Evolutionary conservation across 1,140 invertebrate genomes (phyloP).

Genomic region (Radopholus similis): DNA sequence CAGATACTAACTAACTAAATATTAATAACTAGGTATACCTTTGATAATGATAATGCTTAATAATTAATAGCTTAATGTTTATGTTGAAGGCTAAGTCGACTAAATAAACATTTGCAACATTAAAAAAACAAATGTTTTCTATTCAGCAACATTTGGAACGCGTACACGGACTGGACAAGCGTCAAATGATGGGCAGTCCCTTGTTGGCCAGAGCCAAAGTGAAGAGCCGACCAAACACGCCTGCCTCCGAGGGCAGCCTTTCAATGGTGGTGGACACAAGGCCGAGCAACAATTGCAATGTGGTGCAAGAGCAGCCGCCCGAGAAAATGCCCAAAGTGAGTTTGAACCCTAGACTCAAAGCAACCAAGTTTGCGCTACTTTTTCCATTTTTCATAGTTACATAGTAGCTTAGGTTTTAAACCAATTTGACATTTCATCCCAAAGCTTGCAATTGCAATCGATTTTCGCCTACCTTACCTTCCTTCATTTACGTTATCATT

Average conservation of each 20-base stretch:
- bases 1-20: too few species aligned
- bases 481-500: neutral
- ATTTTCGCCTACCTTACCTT: neutral
- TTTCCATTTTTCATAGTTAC: too few species aligned
- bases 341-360: neutral
- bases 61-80: too few species aligned
- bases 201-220: too few species aligned
- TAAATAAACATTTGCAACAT: too few species aligned
- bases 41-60: too few species aligned
- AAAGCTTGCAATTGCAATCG: neutral
- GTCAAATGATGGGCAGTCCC: neutral
- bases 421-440: too few species aligned
- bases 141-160: conserved; percentile 20
- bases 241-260: neutral
- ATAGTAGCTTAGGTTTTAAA: too few species aligned
- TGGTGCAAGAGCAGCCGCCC: neutral
- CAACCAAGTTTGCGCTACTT: neutral
- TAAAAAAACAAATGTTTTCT: neutral
- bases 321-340: conserved; percentile 18
- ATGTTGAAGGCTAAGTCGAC: too few species aligned
- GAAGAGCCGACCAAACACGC: neutral
- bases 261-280: neutral
- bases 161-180: conserved; percentile 15
- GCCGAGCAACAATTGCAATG: neutral
- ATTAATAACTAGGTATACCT: too few species aligned